Evolutionary conservation across 92 coral and sea anemone genomes (phyloP).

Genomic region (Phenganax stokvisi): DNA sequence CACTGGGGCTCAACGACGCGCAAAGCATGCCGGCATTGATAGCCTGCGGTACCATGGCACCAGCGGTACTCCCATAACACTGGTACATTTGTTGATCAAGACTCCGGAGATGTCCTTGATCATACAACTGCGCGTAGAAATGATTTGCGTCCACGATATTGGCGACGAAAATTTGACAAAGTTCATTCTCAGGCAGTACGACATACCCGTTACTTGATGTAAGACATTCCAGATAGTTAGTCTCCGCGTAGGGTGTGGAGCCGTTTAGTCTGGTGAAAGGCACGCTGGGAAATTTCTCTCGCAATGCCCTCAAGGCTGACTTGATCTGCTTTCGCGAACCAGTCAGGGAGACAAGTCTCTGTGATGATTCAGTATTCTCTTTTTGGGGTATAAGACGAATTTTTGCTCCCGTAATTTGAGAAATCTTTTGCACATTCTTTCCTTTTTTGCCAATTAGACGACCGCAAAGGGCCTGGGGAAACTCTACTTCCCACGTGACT

Average conservation of each 20-base stretch:
- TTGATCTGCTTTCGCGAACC: constrained; percentile 76
- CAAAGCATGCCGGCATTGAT: constrained; percentile 77
- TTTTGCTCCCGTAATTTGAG: constrained; percentile 83
- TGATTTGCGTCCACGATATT: constrained; percentile 87
- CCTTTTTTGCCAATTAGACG: constrained; percentile 94
- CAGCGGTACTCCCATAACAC: constrained; percentile 72
- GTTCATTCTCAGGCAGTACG: constrained; percentile 67
- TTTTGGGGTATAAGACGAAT: constrained; percentile 92
- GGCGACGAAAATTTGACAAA: constrained; percentile 76
- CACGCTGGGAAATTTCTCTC: constrained; percentile 82
- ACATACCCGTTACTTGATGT: constrained; percentile 56
- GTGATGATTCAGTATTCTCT: constrained; percentile 83
- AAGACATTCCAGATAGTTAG: constrained; percentile 27
- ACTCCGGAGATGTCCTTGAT: constrained; percentile 70
- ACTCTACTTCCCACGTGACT: constrained; percentile 90
- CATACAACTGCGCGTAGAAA: constrained; percentile 78
- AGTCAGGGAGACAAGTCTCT: constrained; percentile 78
- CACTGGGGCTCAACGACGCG: constrained; percentile 80
- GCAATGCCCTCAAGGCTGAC: constrained; percentile 70
- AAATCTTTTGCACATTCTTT: constrained; percentile 79
- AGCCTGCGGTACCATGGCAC: constrained; percentile 61
- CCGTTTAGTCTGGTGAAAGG: constrained; percentile 72
- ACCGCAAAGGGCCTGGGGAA: constrained; percentile 94
- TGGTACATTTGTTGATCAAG: constrained; percentile 92
- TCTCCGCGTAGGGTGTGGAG: constrained; percentile 33